Base-by-base conservation (phyloP, 2,888 invertebrate species). In the Belgica antarctica region DNA sequence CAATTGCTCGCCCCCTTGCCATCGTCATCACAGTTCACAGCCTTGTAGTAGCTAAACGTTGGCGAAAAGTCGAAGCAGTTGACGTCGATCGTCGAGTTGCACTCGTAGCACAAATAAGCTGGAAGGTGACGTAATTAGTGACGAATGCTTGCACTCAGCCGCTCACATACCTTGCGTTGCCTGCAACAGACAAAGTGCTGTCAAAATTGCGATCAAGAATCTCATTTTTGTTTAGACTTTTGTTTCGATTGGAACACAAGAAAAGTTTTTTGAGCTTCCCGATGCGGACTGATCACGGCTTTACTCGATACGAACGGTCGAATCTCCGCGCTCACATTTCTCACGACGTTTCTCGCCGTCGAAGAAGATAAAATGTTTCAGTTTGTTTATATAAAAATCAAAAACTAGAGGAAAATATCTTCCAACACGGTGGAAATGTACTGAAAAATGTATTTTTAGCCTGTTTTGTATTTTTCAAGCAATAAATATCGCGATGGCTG, bases 301-400 rank as follows among this genome's bases (percentile, higher is more conserved):
- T n/a, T n/a, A n/a, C n/a, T n/a, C n/a, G n/a, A n/a, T n/a, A n/a
- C n/a, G n/a, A n/a, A n/a, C n/a, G n/a, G n/a, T n/a, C n/a, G 15
- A 41, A 41, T 41, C 41, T 41, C 41, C 41, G 10, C 41, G 41
- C 52, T 52, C 52, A n/a, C n/a, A n/a, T n/a, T n/a, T n/a, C n/a
- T n/a, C n/a, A n/a, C n/a, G n/a, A n/a, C n/a, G n/a, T n/a, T n/a
- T n/a, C n/a, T n/a, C 52, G 52, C 17, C 17, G n/a, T n/a, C n/a
- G n/a, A n/a, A n/a, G n/a, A n/a, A n/a, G n/a, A 17, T 17, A 52
- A 52, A 52, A 52, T 19, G n/a, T n/a, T n/a, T n/a, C 22, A 17
- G n/a, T 63, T 63, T 63, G 63, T 63, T 63, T 63, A 63, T 63
- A 62, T 62, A 31, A 62, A 34, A 12, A 34, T n/a, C n/a, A n/a